Conservation (phyloP, 1,140 invertebrate genomes). For the Alviniconcha marisindica region DNA sequence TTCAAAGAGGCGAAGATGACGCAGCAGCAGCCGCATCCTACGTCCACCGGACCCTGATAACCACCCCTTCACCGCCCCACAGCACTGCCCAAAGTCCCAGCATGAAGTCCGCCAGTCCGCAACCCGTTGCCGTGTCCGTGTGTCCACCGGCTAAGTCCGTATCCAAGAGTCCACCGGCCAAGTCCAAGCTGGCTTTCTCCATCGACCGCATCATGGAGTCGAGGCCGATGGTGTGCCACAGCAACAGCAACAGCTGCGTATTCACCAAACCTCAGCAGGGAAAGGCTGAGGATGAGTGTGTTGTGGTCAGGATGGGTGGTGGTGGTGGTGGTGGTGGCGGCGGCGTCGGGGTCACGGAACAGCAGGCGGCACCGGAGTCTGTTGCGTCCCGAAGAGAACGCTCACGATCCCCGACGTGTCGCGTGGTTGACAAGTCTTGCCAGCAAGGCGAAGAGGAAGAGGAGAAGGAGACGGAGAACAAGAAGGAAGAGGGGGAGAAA, state of each 20-base stretch:
- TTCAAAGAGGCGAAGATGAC: too few species aligned
- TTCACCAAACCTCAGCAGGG: neutral
- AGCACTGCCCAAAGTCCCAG: neutral
- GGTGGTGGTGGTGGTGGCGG: neutral
- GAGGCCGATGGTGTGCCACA: too few species aligned
- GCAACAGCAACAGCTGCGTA: too few species aligned
- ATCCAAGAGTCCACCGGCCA: constrained; percentile 26
- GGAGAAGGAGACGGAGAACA: neutral
- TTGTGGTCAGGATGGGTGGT: neutral
- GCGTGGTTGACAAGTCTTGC: neutral
- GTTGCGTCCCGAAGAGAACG: neutral
- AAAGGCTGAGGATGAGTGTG: neutral
- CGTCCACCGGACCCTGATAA: neutral
- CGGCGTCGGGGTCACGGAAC: neutral
- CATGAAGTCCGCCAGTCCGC: neutral
- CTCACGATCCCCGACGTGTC: neutral
- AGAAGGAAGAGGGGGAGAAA: neutral
- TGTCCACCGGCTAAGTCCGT: too few species aligned
- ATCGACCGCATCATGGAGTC: constrained; percentile 67
- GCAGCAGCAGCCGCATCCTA: too few species aligned
- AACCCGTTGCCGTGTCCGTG: neutral
- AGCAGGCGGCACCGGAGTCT: too few species aligned
- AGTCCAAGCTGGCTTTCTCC: constrained; percentile 64
- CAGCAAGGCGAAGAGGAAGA: neutral
- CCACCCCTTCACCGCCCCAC: too few species aligned